Evolutionary conservation across 2,797 vertebrate species (phyloP), one percentile per base, ranked within the genome.

Genomic region (Diceros bicornis): DNA sequence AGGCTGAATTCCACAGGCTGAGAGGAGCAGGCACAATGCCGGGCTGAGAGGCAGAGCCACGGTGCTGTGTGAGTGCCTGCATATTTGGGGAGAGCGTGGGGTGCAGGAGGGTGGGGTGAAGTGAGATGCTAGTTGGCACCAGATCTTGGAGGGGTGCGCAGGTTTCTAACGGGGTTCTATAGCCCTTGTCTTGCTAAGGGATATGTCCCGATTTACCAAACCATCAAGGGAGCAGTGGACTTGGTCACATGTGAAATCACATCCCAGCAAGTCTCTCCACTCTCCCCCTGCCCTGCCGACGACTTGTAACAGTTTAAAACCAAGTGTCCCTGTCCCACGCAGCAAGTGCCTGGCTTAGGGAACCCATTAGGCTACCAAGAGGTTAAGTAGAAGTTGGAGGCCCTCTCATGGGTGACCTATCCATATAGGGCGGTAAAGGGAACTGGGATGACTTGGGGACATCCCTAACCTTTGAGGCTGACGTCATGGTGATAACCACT

Each of bases 391-490:
- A 89, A 83, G 69, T 52, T 32, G 32, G 90, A 69, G 64, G 62
- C 47, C 0, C 37, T 66, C 27, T 83, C 61, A 12, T 34, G 81
- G 41, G 83, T 98, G 97, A 98, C 97, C 95, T 97, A 98, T 98
- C 97, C 97, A 81, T 91, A 69, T 77, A 94, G 79, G 86, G 97
- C 11, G 27, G 7, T 52, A 96, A 95, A 68, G 87, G 97, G 97
- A 98, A 98, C 97, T 97, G 94, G 96, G 95, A 96, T 90, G 59
- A 21, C 68, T 78, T 91, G 93, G 97, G 98, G 98, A 96, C 96
- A 97, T 92, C 97, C 98, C 97, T 97, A 97, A 98, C 97, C 97
- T 98, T 98, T 97, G 93, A 94, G 72, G 89, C 90, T 97, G 96
- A 97, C 12, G 92, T 97, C 97, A 98, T 2, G 21, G 29, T 23